Percentiles rank a stretch among this genome's conserved stretches.
phyloP scores from a whole-genome alignment of 1,140 invertebrate genomes.

The Trachymyrmex septentrionalis region DNA sequence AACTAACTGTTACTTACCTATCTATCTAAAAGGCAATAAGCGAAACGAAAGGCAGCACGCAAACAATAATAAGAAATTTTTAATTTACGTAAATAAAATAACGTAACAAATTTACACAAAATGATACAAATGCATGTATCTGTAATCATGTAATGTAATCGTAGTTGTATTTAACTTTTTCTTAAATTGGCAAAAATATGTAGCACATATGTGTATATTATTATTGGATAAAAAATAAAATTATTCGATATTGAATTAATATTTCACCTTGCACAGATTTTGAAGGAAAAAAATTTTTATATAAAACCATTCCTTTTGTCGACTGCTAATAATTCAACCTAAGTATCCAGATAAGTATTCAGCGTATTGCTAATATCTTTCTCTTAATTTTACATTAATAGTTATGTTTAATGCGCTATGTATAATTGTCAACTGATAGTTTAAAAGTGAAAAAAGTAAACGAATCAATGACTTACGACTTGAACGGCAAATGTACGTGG shows the following conservation, averaged over 20 bases:
- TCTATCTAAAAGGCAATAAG: not conserved
- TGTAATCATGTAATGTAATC: not conserved
- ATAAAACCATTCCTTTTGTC: not conserved
- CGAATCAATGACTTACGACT: constrained; percentile 20
- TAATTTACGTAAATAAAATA: constrained; percentile 14
- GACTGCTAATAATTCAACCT: not conserved
- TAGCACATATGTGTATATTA: not conserved
- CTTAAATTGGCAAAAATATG: not conserved
- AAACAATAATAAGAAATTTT: not conserved
- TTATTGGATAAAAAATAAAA: not conserved
- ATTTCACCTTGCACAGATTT: constrained; percentile 16
- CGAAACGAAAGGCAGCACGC: not conserved
- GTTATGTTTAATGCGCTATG: not conserved
- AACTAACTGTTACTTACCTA: not conserved
- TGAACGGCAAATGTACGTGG: constrained; percentile 22
- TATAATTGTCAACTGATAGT: not conserved
- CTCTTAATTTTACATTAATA: not conserved
- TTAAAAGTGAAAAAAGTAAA: not conserved
- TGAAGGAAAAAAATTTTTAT: not conserved
- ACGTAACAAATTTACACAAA: not conserved
- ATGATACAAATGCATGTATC: no score
- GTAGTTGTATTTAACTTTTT: not conserved
- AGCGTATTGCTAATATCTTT: not conserved
- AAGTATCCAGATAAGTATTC: not conserved
- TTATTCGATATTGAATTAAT: not conserved